Conservation (phyloP, 2,888 invertebrate species). For the Ypsolopha scabrella region DNA sequence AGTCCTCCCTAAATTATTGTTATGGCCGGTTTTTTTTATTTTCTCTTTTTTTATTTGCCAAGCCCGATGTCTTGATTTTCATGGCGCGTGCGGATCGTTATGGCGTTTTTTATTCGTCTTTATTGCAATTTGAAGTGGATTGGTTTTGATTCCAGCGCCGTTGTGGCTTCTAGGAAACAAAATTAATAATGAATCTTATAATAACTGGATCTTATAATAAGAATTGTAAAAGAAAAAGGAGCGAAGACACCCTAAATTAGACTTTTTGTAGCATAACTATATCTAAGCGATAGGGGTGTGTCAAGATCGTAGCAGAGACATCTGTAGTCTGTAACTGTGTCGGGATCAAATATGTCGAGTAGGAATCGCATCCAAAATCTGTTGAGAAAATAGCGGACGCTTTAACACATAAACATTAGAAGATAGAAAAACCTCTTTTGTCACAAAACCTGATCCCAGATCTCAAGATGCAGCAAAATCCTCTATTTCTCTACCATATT, state of each 20-base stretch:
- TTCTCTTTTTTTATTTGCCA: constrained; percentile 9
- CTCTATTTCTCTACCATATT: constrained; percentile 31
- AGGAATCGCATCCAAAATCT: too few relatives aligned
- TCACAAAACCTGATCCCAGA: constrained; percentile 7
- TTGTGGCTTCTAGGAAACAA: too few relatives aligned
- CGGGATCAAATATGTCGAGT: too few relatives aligned
- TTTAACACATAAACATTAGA: too few relatives aligned
- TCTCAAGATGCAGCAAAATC: constrained; percentile 12
- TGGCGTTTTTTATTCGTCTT: neutral
- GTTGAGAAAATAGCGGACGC: too few relatives aligned
- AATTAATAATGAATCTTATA: too few relatives aligned
- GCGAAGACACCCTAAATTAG: neutral
- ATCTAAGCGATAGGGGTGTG: too few relatives aligned
- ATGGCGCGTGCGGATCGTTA: constrained; percentile 1
- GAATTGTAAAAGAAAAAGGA: neutral
- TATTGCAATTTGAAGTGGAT: neutral
- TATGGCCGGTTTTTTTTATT: constrained; percentile 26
- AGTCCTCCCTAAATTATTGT: constrained; percentile 46
- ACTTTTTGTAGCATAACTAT: neutral
- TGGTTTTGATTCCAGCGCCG: neutral
- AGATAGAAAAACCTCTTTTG: too few relatives aligned
- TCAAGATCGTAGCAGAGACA: too few relatives aligned
- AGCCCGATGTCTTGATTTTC: constrained; percentile 5
- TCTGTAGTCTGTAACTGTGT: too few relatives aligned
- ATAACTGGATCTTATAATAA: neutral